A percentile compares a stretch with the other conserved stretches of the same genome.
Evolutionary conservation across 2,113 vertebrate species (phyloP).

Genomic region (Mystacornis crossleyi): DNA sequence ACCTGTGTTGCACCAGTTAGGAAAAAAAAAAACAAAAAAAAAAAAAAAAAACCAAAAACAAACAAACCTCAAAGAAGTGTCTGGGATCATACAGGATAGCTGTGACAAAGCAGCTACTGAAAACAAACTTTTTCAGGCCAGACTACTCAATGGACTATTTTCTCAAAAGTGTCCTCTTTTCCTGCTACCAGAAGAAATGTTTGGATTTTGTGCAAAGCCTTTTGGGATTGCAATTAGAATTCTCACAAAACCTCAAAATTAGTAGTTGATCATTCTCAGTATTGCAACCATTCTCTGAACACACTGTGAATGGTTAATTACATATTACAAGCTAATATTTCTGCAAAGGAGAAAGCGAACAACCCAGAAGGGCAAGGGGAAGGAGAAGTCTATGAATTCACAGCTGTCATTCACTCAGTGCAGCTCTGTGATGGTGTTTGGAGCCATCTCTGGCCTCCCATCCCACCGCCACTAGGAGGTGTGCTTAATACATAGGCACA

Average conservation of each 20-base stretch:
- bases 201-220: neutral
- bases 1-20: neutral
- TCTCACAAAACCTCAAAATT: neutral
- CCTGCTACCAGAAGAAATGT: neutral
- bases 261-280: neutral
- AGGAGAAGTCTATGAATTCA: neutral
- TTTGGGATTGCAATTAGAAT: neutral
- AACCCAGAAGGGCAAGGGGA: neutral
- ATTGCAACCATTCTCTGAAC: neutral
- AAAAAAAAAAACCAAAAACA: too few relatives aligned
- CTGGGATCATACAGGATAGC: neutral
- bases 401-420: neutral
- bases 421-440: neutral
- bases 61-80: neutral
- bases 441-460: neutral
- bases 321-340: neutral
- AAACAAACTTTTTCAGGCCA: neutral
- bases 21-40: neutral
- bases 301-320: neutral
- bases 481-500: neutral
- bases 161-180: neutral
- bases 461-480: conserved; percentile 33
- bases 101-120: neutral
- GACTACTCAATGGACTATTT: neutral
- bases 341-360: neutral